Base-by-base conservation (phyloP, 2,797 vertebrate species). In the Gambusia yucatana region DNA sequence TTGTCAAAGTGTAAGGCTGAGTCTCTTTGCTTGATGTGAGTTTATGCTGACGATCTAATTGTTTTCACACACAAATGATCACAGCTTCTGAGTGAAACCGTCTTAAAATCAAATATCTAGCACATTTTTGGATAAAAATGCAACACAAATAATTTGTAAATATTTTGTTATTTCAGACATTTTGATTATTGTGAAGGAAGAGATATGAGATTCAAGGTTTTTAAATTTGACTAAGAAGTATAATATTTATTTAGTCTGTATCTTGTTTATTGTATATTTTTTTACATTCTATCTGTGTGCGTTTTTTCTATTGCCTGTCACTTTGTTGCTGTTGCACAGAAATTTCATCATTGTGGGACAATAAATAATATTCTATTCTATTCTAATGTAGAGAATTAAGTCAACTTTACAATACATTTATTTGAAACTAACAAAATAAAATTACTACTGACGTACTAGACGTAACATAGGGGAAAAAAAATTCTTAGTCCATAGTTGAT, bases 21-120 rank as follows among this genome's bases (percentile, higher is more conserved):
- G 78, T 72, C 81, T 80, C 83, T 86, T 61, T 74, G 83, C 44
- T 75, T 52, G 73, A 86, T 74, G 80, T n/a, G 73, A 78, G 76
- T 84, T 78, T 83, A 72, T 72, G 71, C 79, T 82, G 82, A 87
- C 75, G 81, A 90, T 84, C 78, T 88, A 85, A 91, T 91, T 84
- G 83, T 77, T 81, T 88, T 79, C 43, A 82, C 86, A 83, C 82
- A 74, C 80, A 83, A 82, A 63, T 76, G 81, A 90, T 76, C 75
- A 61, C 3, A 65, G 65, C 48, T 17, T 78, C n/a, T 13, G 7
- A 52, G 77, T 77, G 83, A 88, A 9, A 43, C 36, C 11, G 0
- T 41, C 63, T 67, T 25, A 41, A 67, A 41, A 25, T 10, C 22
- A 1, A 67, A 65, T 9, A 8, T 39, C 28, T 16, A 6, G 6